phyloP scores from a whole-genome alignment of 2,797 vertebrate species.

The Phrynocephalus forsythii region DNA sequence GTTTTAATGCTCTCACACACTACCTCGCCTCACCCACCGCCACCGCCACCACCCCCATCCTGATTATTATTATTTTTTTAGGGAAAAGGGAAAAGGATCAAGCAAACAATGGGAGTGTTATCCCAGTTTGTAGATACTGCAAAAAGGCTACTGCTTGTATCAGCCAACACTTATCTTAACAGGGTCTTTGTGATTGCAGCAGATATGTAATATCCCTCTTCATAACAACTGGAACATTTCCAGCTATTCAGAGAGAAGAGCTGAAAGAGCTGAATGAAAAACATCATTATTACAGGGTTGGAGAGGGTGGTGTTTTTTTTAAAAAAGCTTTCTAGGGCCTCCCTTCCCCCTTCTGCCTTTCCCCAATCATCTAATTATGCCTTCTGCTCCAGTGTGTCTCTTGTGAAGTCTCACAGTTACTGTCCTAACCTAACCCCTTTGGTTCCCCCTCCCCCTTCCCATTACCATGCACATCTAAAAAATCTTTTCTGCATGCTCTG shows the following conservation, averaged over 20 bases:
- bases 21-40: background rate
- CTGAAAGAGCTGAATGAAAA: constrained; percentile 55
- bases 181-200: constrained; percentile 56
- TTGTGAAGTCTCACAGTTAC: constrained; percentile 15
- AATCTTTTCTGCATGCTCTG: constrained; percentile 8
- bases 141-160: constrained; percentile 34
- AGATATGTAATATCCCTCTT: constrained; percentile 54
- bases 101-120: constrained; percentile 50
- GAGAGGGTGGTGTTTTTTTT: background rate
- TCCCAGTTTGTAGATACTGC: constrained; percentile 17
- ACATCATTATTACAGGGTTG: constrained; percentile 38
- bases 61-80: constrained; percentile 9
- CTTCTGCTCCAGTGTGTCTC: constrained; percentile 47
- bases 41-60: background rate
- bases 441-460: background rate
- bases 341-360: constrained; percentile 26
- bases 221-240: constrained; percentile 55
- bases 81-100: constrained; percentile 1
- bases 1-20: background rate
- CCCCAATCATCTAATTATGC: constrained; percentile 54
- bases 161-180: constrained; percentile 45
- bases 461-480: constrained; percentile 7
- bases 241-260: constrained; percentile 59
- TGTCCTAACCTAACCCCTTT: constrained; percentile 57
- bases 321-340: constrained; percentile 32